A percentile compares a stretch with the other conserved stretches of the same genome.
Conservation (phyloP, 2,888 invertebrate genomes). For the Drosophila helvetica region DNA sequence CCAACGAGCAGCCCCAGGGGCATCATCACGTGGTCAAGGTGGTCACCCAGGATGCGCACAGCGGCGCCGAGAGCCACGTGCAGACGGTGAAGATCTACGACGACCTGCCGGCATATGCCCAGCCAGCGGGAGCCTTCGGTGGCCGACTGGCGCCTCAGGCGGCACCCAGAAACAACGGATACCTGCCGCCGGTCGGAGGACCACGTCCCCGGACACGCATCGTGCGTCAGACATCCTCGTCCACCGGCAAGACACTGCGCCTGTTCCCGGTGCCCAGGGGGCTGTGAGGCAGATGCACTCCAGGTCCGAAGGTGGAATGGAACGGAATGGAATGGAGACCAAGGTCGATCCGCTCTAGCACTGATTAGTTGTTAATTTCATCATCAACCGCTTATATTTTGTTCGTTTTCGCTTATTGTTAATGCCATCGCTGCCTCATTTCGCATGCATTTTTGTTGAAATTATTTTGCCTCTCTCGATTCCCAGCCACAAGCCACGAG, state of each 20-base stretch:
- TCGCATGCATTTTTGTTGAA: slow-evolving; percentile 28
- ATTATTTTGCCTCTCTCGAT: slow-evolving; percentile 3
- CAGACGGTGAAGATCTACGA: slow-evolving; percentile 81
- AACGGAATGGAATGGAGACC: slow-evolving; percentile 2
- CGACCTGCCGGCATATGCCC: slow-evolving; percentile 57
- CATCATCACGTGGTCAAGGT: slow-evolving; percentile 76
- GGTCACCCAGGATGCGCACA: slow-evolving; percentile 64
- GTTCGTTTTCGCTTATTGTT: slow-evolving; percentile 10
- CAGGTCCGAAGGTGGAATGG: too few relatives aligned
- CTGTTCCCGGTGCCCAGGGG: slow-evolving; percentile 50
- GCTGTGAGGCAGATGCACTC: not conserved
- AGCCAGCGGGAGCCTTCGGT: not conserved
- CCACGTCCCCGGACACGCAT: slow-evolving; percentile 53
- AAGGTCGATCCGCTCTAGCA: slow-evolving; percentile 45
- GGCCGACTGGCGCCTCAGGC: not conserved
- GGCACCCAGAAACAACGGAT: slow-evolving; percentile 20
- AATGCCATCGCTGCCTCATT: slow-evolving; percentile 22
- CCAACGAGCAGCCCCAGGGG: slow-evolving; percentile 73
- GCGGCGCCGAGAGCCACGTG: slow-evolving; percentile 58
- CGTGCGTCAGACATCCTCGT: slow-evolving; percentile 37
- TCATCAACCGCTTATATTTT: slow-evolving; percentile 29
- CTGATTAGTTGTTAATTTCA: slow-evolving; percentile 71
- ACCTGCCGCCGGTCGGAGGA: slow-evolving; percentile 52
- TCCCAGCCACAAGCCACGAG: not conserved
- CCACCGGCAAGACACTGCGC: slow-evolving; percentile 40